Evolutionary conservation across 2,113 vertebrate species (phyloP), one percentile per base, ranked within the genome.

Genomic region (Azemiops feae): DNA sequence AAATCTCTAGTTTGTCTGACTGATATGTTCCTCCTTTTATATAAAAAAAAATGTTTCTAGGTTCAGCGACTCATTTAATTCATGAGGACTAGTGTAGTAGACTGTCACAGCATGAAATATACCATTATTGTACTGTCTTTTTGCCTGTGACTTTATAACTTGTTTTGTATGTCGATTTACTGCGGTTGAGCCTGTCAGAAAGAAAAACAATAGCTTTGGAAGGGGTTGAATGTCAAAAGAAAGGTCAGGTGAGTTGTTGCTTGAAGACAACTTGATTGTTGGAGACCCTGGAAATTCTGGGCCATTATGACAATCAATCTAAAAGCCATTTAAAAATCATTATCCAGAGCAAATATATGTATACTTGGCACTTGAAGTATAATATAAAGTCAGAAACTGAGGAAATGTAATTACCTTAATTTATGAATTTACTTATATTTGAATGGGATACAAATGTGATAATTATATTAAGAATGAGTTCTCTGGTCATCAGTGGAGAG

Each of bases 311-410:
- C 18, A 81, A 94, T 85, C 88, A 93, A 92, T 95, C 94, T 92
- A 94, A 55, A 95, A 89, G 45, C 0, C 30, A 95, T 96, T 95
- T 93, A 39, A 93, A 81, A 94, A 93, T 88, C 69, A 93, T 96
- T 96, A 91, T 87, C n/a, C 39, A 92, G 9, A 96, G 94, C 91
- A 45, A 89, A 57, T 27, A 90, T 74, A 52, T 34, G 47, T 81
- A 22, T 81, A 22, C 18, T 43, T 81, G 74, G 1, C 74, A 81
- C 7, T 18, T 43, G 74, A 81, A 81, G 39, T 39, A 39, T 7
- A 81, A 81, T 39, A 81, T 20, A 16, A 20, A 81, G 18, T 43
- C 34, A 81, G 18, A 81, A 43, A 81, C 74, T 81, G 20, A 43
- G 34, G 18, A 10, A 22, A 43, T 20, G 22, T 43, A 9, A 81